Percentiles rank a stretch among this genome's conserved stretches.
These are phyloP conservation scores for Xenus cinereus DNA, from an alignment of 2,113 vertebrate genomes.

Conservation along the genomic window DNA sequence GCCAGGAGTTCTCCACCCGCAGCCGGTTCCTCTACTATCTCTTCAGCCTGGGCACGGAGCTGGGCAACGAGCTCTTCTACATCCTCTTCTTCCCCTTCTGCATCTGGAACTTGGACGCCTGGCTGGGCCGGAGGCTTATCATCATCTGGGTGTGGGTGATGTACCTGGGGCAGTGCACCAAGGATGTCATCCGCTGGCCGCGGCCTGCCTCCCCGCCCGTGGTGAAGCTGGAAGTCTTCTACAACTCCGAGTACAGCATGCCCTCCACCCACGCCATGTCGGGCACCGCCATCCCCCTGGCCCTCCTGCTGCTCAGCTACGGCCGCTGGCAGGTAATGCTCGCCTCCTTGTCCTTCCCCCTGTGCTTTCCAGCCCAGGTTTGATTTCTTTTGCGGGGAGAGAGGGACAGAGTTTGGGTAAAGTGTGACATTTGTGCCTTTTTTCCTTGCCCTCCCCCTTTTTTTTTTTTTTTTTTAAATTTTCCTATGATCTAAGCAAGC, in stretches of 20 bases:
- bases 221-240: conserved; percentile 95
- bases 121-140: conserved; percentile 85
- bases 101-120: conserved; percentile 91
- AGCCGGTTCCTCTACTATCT: conserved; percentile 87
- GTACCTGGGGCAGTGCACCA: conserved; percentile 97
- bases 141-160: conserved; percentile 96
- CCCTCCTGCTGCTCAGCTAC: conserved; percentile 86
- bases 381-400: background rate
- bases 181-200: conserved; percentile 91
- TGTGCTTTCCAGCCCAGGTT: background rate
- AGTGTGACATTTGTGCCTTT: background rate
- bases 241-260: conserved; percentile 99
- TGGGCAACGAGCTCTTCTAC: conserved; percentile 97
- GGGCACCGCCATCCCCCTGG: conserved; percentile 91
- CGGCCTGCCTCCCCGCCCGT: conserved; percentile 92
- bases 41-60: conserved; percentile 92
- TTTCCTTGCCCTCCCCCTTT: accelerated
- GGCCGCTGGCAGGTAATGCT: conserved; percentile 90
- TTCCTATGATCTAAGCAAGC: background rate
- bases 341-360: background rate
- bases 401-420: background rate
- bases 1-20: conserved; percentile 82
- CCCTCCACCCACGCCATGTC: conserved; percentile 99
- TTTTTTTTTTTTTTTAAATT: background rate
- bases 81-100: conserved; percentile 93